Percentiles rank a stretch among this genome's conserved stretches.
Evolutionary conservation across 2,797 vertebrate species (phyloP).

Genomic region (Aselliscus stoliczkanus): DNA sequence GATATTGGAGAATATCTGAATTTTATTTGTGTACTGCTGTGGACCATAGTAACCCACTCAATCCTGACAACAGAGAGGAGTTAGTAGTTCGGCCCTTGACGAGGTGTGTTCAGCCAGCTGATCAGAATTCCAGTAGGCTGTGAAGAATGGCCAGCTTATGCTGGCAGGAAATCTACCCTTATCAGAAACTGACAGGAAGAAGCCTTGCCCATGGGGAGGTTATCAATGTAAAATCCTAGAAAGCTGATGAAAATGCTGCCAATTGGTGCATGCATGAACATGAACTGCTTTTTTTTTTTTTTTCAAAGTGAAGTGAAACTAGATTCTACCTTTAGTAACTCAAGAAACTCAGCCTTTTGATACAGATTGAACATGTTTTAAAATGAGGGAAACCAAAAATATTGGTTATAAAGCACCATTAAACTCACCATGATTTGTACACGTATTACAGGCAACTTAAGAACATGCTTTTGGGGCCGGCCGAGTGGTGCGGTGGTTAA

Average conservation of each 20-base stretch:
- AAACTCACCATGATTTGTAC: neutral
- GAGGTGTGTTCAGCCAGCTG: constrained; percentile 52
- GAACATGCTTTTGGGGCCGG: no score
- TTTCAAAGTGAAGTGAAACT: constrained; percentile 52
- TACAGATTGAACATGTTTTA: neutral
- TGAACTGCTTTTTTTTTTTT: constrained; percentile 60
- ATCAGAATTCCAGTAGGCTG: constrained; percentile 62
- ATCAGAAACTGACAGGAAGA: constrained; percentile 83
- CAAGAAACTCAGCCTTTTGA: constrained; percentile 1
- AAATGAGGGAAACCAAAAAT: neutral
- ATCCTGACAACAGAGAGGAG: constrained; percentile 11
- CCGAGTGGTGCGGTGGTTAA: no score
- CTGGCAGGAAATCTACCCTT: constrained; percentile 79
- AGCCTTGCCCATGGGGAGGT: constrained; percentile 75
- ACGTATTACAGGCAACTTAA: neutral
- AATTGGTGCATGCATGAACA: constrained; percentile 79
- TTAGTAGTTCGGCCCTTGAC: constrained; percentile 49
- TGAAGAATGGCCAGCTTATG: constrained; percentile 54
- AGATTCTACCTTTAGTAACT: constrained; percentile 53
- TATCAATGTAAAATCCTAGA: constrained; percentile 79
- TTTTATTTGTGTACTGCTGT: neutral
- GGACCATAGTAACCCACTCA: neutral
- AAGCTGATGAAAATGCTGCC: constrained; percentile 79
- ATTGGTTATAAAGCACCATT: neutral
- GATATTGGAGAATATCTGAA: neutral